Base-by-base conservation (phyloP, 2,113 vertebrate species). In the Spilogale gracilis region DNA sequence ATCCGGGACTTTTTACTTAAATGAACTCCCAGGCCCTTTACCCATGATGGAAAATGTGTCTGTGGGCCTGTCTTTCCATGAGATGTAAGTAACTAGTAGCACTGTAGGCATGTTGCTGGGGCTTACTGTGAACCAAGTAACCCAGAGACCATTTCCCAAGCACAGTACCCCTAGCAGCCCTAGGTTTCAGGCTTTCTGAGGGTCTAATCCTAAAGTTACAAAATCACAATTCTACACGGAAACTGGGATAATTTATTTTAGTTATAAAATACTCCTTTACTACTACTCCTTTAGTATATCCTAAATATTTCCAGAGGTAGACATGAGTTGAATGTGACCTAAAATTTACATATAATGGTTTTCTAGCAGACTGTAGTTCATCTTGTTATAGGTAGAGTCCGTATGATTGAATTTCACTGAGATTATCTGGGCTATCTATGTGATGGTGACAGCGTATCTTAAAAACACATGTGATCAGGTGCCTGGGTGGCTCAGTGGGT, bases 211-310 rank as follows among this genome's bases (percentile, higher is more conserved):
- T 91, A 20, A 83, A 81, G 14, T 74, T 76, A 58, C 32, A 88
- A 54, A 93, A 84, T 61, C 7, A 45, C 4, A 76, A 80, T 30
- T 93, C 13, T 60, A 17, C 2, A 2, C 30, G 60, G 52, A 74
- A 71, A 97, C 86, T 83, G 7, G 12, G 32, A 88, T 43, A 89
- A 76, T 3, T 88, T 80, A 61, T 54, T 95, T 17, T 91, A 67
- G 27, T 81, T 73, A 48, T 67, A 67, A 27, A 82, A 20, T 91
- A 65, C 25, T 16, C 30, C 8, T 38, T 43, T 2, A 76, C 7
- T 73, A 27, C 50, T 2, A 76, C 7, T 73, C 32, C n/a, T 9
- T 85, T 23, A 32, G 5, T 67, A 74, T 83, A 78, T 50, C 60
- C 54, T 67, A 61, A 10, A 50, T 88, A 4, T 80, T 88, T 95